Evolutionary conservation across 2,113 vertebrate species (phyloP), one percentile per base, ranked within the genome.

Genomic region (Chunga burmeisteri): DNA sequence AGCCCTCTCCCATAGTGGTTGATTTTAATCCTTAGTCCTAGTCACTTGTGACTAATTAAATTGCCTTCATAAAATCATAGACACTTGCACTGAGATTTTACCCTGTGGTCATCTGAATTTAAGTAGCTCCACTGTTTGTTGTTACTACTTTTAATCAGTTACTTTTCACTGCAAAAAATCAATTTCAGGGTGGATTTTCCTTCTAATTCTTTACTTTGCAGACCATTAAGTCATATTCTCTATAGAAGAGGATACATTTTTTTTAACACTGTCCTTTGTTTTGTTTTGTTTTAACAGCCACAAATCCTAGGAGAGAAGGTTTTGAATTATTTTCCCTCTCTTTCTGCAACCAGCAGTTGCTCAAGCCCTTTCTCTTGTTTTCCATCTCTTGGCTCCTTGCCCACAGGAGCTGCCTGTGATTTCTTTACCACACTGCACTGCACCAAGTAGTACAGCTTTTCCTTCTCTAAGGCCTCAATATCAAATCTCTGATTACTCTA

Each of bases 11-110:
- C 30, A 7, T 3, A 50, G 25, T 42, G 25, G 16, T 6, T 82
- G 78, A 46, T 82, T 94, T 93, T 85, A 93, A 94, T 90, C 78
- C 70, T 75, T 80, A 91, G 53, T 68, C 86, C 36, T 66, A 68
- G 58, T 70, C 83, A 77, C 50, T 95, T 93, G 70, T 85, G 78
- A 85, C 68, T 97, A 89, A 85, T 61, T 75, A 79, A 56, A 75
- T 94, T 95, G 66, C 46, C 68, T 94, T 94, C 65, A 53, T 49
- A 65, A 93, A 85, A 68, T 87, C 61, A 34, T 16, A 66, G 61
- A 23, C 42, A 56, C 85, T 79, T 88, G 52, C 81, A 29, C 30
- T 81, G 80, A 52, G 55, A 67, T 81, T 83, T 90, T 92, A 79
- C 58, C 53, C 91, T 68, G 47, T 62, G 53, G 49, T 82, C 81